phyloP scores from a whole-genome alignment of 64 coral and sea anemone genomes.

The Actinia tenebrosa region DNA sequence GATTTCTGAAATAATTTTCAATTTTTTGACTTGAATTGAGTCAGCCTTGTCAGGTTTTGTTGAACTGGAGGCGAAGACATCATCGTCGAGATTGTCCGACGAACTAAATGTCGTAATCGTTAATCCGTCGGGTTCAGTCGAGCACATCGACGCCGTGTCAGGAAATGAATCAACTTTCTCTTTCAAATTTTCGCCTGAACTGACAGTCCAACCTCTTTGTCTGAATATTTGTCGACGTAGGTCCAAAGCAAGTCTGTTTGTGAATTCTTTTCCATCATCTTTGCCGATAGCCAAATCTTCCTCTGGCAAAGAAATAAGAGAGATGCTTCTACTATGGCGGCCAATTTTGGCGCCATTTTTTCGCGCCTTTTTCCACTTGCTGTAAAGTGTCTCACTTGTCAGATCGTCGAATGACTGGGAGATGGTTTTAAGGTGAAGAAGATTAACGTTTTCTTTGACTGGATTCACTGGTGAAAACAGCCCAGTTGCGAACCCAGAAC shows the following conservation, averaged over 20 bases:
- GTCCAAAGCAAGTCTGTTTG: slow-evolving; percentile 21
- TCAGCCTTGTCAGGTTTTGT: not conserved
- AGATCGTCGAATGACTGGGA: slow-evolving; percentile 60
- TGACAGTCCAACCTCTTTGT: slow-evolving; percentile 38
- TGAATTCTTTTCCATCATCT: not conserved
- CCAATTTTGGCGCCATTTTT: not conserved
- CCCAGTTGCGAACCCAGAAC: not conserved
- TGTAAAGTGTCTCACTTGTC: slow-evolving; percentile 65
- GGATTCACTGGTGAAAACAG: not conserved
- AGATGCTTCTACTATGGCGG: slow-evolving; percentile 6
- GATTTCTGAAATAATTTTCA: slow-evolving; percentile 3
- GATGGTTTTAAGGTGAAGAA: slow-evolving; percentile 32
- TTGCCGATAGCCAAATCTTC: not conserved
- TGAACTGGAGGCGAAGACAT: not conserved
- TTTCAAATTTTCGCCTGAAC: slow-evolving; percentile 18
- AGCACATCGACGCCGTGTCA: not conserved
- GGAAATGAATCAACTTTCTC: not conserved
- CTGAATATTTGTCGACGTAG: slow-evolving; percentile 41
- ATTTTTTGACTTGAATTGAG: not conserved
- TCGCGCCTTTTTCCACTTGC: slow-evolving; percentile 62
- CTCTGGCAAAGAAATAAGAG: slow-evolving; percentile 16
- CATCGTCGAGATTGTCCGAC: slow-evolving; percentile 7
- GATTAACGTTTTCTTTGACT: not conserved
- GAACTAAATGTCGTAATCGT: not conserved
- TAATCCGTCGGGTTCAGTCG: not conserved